Percentiles rank a stretch among this genome's conserved stretches.
These are phyloP conservation scores for Fukomys damarensis DNA, from an alignment of 2,113 vertebrate genomes.

Conservation along the genomic window DNA sequence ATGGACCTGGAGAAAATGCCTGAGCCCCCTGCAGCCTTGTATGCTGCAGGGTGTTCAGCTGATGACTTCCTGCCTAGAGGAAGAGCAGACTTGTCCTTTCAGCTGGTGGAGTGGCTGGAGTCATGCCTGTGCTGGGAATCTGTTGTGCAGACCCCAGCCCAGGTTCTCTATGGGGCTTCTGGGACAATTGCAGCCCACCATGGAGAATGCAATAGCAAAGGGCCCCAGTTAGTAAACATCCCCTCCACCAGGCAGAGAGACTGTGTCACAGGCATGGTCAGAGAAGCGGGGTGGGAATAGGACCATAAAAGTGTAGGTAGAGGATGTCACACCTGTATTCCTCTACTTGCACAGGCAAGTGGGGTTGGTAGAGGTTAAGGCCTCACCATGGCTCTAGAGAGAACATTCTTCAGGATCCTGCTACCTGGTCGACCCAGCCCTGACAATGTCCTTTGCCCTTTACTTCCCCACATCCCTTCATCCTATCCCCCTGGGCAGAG, in stretches of 20 bases:
- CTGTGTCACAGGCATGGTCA: neutral
- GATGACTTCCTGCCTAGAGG: neutral
- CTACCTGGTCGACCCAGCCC: neutral
- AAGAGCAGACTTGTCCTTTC: neutral
- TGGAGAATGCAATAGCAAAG: neutral
- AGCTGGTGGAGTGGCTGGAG: neutral
- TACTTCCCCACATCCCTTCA: neutral
- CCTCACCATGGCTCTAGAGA: neutral
- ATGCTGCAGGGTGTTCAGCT: neutral
- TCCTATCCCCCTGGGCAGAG: neutral
- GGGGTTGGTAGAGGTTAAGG: neutral
- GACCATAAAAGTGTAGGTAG: neutral
- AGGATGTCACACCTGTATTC: neutral
- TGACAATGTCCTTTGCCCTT: too few relatives aligned
- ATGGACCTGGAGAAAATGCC: neutral
- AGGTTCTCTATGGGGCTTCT: neutral
- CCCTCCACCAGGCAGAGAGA: neutral
- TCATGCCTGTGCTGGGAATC: neutral
- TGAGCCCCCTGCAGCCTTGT: neutral
- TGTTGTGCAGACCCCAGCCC: neutral
- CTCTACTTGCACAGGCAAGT: neutral
- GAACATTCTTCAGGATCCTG: neutral
- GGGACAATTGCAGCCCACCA: neutral
- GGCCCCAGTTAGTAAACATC: neutral
- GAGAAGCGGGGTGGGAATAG: accelerated